Evolutionary conservation across 2,113 vertebrate species (phyloP), one percentile per base, ranked within the genome.

Genomic region (Microcebus ravelobensis): DNA sequence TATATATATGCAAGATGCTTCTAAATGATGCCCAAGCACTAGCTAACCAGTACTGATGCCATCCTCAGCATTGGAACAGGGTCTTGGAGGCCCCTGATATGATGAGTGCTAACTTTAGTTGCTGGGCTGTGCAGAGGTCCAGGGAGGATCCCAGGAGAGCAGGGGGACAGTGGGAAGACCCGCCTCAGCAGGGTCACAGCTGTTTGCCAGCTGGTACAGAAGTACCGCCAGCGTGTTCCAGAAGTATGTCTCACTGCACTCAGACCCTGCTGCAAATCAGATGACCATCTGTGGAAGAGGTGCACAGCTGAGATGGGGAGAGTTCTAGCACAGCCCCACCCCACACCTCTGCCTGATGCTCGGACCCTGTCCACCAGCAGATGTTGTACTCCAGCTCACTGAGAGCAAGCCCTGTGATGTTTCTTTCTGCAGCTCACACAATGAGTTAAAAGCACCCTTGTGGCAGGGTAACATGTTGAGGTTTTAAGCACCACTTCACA

Each of bases 401-500:
- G 50, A 57, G 63, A 65, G 61, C 68, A 31, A 61, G 31, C 48
- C 34, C 92, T 23, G 2, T 10, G 6, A 21, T 18, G 50, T 1
- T 68, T 65, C 34, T 65, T 27, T 29, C 39, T 86, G 68, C 61
- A 23, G 45, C 13, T 89, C 67, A 20, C 10, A 77, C 61, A 61
- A 2, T 3, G 14, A n/a, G 50, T 31, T 1, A 17, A 70, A 79
- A 80, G 85, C 39, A 73, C 59, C 25, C 9, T 10, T 21, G 61
- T 0, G 57, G 39, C 42, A 18, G 68, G 27, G 18, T 71, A 18
- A 57, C 1, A 67, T 0, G 6, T 0, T 31, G 27, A 29, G n/a
- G 80, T 20, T 84, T 81, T 42, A 82, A 73, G 82, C 23, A 52
- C 34, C 63, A 36, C 34, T 48, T 87, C 8, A 5, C 21, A 14